Conservation (phyloP, 2,113 vertebrate genomes). For the Ifrita kowaldi region DNA sequence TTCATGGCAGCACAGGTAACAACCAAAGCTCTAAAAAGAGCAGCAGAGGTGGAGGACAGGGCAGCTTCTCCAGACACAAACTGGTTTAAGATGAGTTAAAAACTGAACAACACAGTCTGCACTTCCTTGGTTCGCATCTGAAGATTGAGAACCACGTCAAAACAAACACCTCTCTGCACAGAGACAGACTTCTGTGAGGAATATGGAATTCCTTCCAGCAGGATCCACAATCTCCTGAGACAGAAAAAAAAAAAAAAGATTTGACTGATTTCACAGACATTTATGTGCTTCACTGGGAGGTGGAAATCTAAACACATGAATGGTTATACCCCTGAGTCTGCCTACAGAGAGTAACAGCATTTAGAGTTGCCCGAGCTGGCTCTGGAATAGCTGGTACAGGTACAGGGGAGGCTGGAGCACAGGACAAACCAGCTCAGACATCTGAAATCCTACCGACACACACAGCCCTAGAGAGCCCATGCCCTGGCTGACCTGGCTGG, state of each 20-base stretch:
- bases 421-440: background rate
- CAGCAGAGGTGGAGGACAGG: background rate
- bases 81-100: background rate
- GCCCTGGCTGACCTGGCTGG: background rate
- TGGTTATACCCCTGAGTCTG: background rate
- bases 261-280: background rate
- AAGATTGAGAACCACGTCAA: background rate
- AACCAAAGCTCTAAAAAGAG: background rate
- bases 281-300: background rate
- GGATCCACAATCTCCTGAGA: background rate
- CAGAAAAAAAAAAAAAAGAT: background rate
- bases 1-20: background rate
- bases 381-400: background rate
- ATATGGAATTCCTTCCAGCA: background rate
- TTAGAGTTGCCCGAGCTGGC: background rate
- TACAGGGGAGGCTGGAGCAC: background rate
- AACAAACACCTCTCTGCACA: background rate
- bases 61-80: background rate
- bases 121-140: background rate
- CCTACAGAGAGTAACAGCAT: accelerated
- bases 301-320: background rate
- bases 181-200: background rate
- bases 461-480: background rate
- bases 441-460: background rate
- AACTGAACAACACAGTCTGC: background rate